Evolutionary conservation across 2,797 vertebrate species (phyloP), one percentile per base, ranked within the genome.

Genomic region (Psittacula derbiana): DNA sequence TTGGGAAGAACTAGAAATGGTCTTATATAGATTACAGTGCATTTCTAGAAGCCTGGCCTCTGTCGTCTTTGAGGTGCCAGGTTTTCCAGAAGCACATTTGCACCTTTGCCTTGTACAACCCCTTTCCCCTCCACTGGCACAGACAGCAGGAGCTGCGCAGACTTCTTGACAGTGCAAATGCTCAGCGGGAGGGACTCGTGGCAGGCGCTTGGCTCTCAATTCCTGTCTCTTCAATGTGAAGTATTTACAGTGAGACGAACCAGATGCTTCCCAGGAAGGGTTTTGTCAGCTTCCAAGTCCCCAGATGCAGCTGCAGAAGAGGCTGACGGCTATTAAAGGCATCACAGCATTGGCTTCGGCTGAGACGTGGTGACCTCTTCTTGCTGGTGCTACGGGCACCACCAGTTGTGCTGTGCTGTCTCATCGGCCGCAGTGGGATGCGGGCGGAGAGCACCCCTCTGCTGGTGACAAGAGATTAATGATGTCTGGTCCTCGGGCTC

Each of bases 181-280:
- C 12, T 11, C 40, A 75, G 70, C 91, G 58, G 69, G 52, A 88
- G 92, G 86, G 72, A 90, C 83, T 91, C 16, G 1, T 1, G 4
- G 78, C 95, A 92, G 74, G 74, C 25, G 0, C 82, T 93, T 88
- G 91, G 91, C 92, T 50, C 83, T 93, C 17, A 0, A 27, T 87
- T 73, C 61, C 46, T 25, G 40, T 88, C 91, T 83, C 70, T 83
- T 82, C 0, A 0, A 41, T 88, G 94, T 96, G 93, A 93, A 95
- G 80, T 95, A 93, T 93, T 92, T 94, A 82, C 90, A 84, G 78
- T 94, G 93, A 96, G 91, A 93, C 0, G 1, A 57, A 95, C 72
- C 96, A 96, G 95, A 90, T 96, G 93, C 90, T 96, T 93, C 90
- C 25, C 74, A 80, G 78, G 86, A 87, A 93, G 80, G 78, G 61